phyloP scores from a whole-genome alignment of 92 coral and sea anemone genomes.

The Zoanthus sociatus region DNA sequence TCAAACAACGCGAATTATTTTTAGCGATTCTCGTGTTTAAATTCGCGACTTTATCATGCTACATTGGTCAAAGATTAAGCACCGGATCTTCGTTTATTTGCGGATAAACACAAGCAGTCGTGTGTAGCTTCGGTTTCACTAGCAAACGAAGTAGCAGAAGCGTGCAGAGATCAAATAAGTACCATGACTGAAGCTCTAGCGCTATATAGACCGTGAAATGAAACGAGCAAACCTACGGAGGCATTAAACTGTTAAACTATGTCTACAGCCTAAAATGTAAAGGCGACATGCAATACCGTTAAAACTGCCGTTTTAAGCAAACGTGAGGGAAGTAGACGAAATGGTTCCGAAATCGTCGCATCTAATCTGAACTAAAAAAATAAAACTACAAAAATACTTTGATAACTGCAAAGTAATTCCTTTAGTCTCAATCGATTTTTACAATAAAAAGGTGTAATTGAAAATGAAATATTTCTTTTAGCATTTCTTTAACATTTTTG shows the following conservation, averaged over 20 bases:
- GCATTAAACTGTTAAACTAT: constrained; percentile 45
- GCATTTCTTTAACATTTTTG: background rate
- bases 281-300: background rate
- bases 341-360: background rate
- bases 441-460: background rate
- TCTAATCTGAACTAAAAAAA: background rate
- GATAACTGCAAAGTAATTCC: background rate
- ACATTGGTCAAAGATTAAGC: constrained; percentile 47
- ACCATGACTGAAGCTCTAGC: constrained; percentile 28
- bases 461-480: background rate
- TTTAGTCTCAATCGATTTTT: background rate
- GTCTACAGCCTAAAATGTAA: background rate
- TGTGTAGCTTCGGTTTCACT: constrained; percentile 27
- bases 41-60: constrained; percentile 36
- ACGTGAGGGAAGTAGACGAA: constrained; percentile 2
- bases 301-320: background rate
- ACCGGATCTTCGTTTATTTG: constrained; percentile 51
- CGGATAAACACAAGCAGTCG: constrained; percentile 45
- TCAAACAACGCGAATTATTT: constrained; percentile 1
- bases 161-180: constrained; percentile 21
- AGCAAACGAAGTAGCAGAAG: constrained; percentile 21
- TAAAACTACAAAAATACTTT: background rate
- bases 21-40: constrained; percentile 42
- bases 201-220: constrained; percentile 40
- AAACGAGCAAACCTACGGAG: constrained; percentile 38